These are phyloP conservation scores for Paracanthobrama guichenoti DNA, from an alignment of 2,113 vertebrate genomes.

Conservation along the genomic window DNA sequence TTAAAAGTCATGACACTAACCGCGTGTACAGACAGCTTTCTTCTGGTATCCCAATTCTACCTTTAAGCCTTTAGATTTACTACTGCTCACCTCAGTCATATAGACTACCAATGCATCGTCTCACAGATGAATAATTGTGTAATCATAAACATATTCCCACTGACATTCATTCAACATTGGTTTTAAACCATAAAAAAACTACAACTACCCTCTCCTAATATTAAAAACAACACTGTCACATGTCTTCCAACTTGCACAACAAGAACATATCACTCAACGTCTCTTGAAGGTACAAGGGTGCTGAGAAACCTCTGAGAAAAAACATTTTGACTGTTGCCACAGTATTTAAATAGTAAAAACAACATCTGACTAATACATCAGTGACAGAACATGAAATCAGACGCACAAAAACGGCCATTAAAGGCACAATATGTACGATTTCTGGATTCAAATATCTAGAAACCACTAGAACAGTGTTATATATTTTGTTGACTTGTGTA, in stretches of 20 bases:
- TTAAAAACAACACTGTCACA: neutral
- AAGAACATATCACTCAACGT: neutral
- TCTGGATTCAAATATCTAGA: too few species aligned
- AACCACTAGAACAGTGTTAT: too few species aligned
- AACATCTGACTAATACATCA: neutral
- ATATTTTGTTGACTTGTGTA: too few species aligned
- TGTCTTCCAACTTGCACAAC: neutral
- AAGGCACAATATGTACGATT: too few species aligned
- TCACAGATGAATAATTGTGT: neutral
- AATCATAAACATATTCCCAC: neutral
- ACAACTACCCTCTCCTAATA: neutral
- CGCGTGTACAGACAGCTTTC: neutral
- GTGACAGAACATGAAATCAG: neutral
- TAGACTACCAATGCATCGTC: too few species aligned
- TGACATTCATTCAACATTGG: neutral
- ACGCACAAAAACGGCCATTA: neutral
- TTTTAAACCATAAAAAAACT: neutral
- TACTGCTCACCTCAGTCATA: neutral
- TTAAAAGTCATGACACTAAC: neutral
- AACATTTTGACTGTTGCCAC: neutral
- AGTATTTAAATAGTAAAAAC: neutral
- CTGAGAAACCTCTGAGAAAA: conserved; percentile 7
- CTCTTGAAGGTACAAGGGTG: neutral
- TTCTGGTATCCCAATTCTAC: neutral
- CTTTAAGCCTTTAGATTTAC: neutral